Evolutionary conservation across 2,113 vertebrate genomes (phyloP).

Genomic region (Brachyistius frenatus): DNA sequence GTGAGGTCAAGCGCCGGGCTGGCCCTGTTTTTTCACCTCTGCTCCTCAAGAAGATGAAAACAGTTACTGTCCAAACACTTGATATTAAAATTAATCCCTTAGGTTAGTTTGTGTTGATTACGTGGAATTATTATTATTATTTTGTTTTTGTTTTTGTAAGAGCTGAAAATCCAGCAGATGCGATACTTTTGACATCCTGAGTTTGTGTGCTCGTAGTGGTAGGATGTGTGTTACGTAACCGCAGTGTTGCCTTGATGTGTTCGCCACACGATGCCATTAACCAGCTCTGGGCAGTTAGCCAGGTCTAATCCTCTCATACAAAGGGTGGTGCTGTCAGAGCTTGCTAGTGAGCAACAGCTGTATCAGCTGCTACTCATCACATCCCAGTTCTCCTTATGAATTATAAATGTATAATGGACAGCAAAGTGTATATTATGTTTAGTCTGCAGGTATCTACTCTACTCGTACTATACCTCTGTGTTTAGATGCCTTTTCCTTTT

Average conservation of each 20-base stretch:
- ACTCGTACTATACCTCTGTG: not conserved
- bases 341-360: constrained; percentile 47
- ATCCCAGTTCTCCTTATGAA: constrained; percentile 22
- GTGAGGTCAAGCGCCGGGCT: not conserved
- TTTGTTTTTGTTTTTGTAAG: too few species aligned
- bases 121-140: not conserved
- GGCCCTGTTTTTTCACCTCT: constrained; percentile 15
- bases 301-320: constrained; percentile 45
- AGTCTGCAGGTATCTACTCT: not conserved
- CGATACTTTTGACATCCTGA: not conserved
- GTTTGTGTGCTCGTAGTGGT: constrained; percentile 7
- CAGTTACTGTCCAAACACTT: not conserved
- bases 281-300: constrained; percentile 38
- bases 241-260: constrained; percentile 19
- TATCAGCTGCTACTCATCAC: constrained; percentile 30
- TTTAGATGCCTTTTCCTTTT: not conserved
- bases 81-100: constrained; percentile 30
- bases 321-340: constrained; percentile 22
- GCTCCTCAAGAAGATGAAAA: constrained; percentile 13
- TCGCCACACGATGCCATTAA: constrained; percentile 29
- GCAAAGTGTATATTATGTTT: not conserved
- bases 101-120: constrained; percentile 11
- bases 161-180: not conserved
- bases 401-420: constrained; percentile 17
- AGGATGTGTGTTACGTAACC: constrained; percentile 25